Conservation (phyloP, 1,140 invertebrate genomes). For the Chionoecetes opilio region DNA sequence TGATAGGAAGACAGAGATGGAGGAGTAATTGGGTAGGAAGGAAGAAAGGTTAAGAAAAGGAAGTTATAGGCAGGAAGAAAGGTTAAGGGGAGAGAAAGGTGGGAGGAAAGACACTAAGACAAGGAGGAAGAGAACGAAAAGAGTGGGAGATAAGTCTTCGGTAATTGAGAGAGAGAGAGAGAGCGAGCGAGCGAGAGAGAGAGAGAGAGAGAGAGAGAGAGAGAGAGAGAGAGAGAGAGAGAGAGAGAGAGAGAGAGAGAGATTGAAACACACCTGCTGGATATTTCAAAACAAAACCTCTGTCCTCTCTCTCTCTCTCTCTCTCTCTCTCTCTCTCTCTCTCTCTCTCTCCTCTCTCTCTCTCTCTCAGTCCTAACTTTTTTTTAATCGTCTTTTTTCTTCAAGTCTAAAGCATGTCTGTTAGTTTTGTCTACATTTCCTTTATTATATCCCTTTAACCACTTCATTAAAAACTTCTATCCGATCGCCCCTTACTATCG, state of each 20-base stretch:
- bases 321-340: not conserved
- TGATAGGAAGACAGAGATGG: too few species aligned
- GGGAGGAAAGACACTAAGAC: too few species aligned
- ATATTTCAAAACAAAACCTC: not conserved
- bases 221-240: conserved; percentile 24
- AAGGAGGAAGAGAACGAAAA: not conserved
- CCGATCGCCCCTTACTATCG: too few species aligned
- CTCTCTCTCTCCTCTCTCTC: not conserved
- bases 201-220: conserved; percentile 16
- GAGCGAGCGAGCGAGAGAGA: not conserved
- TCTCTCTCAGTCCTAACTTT: not conserved
- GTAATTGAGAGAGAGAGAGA: not conserved
- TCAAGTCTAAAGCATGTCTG: too few species aligned
- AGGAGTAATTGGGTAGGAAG: too few species aligned
- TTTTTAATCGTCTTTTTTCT: too few species aligned
- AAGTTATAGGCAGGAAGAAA: too few species aligned
- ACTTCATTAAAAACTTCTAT: too few species aligned
- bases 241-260: conserved; percentile 1
- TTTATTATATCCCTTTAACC: too few species aligned
- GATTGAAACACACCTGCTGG: not conserved
- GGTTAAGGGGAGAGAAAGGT: too few species aligned
- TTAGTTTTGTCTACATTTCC: too few species aligned
- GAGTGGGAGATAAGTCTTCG: not conserved
- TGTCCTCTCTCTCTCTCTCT: not conserved
- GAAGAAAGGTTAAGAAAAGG: too few species aligned